Conservation (phyloP, 2,888 invertebrate species). For the Orgyia antiqua region DNA sequence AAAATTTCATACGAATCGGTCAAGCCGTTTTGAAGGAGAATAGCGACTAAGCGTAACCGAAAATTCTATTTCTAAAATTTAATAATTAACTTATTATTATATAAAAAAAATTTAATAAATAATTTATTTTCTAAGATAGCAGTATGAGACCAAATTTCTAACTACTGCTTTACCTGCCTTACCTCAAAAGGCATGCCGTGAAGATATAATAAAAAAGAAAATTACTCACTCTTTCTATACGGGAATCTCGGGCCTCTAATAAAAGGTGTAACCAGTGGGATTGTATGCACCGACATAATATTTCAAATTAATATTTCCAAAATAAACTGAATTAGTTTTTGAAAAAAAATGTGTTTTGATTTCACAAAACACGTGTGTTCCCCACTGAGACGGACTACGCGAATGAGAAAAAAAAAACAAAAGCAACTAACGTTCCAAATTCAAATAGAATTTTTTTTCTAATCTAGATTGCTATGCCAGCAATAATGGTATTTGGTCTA, state of each 20-base stretch:
- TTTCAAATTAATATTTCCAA: constrained; percentile 23
- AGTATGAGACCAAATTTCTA: no score
- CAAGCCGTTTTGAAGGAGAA: no score
- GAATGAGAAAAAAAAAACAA: constrained; percentile 51
- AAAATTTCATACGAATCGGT: no score
- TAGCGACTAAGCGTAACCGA: no score
- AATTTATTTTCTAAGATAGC: no score
- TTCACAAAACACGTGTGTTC: constrained; percentile 35
- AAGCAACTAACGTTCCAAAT: constrained; percentile 59
- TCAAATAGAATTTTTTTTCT: constrained; percentile 33
- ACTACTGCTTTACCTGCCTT: no score
- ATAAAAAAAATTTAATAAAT: no score
- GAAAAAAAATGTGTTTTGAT: constrained; percentile 15
- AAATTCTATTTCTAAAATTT: no score
- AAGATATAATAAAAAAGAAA: no score
- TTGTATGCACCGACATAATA: constrained; percentile 73
- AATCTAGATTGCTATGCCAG: constrained; percentile 38
- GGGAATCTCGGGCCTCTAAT: constrained; percentile 73
- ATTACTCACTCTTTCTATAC: constrained; percentile 70
- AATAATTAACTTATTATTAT: no score
- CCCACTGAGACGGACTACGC: constrained; percentile 35
- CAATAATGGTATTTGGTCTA: constrained; percentile 11
- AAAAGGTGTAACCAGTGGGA: constrained; percentile 68
- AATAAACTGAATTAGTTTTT: constrained; percentile 14
- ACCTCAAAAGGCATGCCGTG: no score